phyloP scores from a whole-genome alignment of 2,888 invertebrate species.

The Ectobius pallidus region DNA sequence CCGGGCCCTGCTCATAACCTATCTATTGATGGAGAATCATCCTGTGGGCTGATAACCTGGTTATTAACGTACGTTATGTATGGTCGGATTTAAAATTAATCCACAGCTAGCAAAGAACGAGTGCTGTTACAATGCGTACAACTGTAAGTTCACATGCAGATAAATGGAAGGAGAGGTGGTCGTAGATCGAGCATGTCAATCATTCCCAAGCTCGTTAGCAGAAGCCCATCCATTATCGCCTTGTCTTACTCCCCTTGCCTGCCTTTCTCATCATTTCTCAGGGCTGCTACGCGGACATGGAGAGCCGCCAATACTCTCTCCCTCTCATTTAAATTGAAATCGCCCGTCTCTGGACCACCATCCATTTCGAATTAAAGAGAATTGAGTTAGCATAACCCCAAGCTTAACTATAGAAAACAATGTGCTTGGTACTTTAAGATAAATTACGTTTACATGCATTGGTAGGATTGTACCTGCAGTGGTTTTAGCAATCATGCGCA shows the following conservation, averaged over 20 bases:
- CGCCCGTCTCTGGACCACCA: too few species aligned
- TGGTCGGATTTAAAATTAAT: conserved; percentile 14
- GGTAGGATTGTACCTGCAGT: too few species aligned
- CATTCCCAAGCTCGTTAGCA: conserved; percentile 17
- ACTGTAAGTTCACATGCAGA: conserved; percentile 19
- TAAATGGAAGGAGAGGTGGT: neutral
- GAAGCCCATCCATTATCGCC: conserved; percentile 22
- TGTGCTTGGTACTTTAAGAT: too few species aligned
- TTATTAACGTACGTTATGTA: neutral
- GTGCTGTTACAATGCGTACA: conserved; percentile 21
- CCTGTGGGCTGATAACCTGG: neutral
- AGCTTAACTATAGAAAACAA: too few species aligned
- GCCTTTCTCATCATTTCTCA: conserved; percentile 33
- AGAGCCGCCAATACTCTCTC: neutral
- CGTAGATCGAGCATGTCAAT: conserved; percentile 22
- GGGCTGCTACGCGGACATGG: neutral
- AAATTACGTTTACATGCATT: too few species aligned
- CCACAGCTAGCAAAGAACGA: too few species aligned
- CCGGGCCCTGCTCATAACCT: too few species aligned
- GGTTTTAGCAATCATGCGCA: too few species aligned
- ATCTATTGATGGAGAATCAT: too few species aligned
- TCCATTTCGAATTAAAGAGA: too few species aligned
- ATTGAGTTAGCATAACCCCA: too few species aligned
- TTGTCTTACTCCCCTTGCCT: conserved; percentile 27
- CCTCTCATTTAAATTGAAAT: conserved; percentile 5